These are phyloP conservation scores for Procambarus clarkii DNA, from an alignment of 1,140 invertebrate species.

Conservation along the genomic window DNA sequence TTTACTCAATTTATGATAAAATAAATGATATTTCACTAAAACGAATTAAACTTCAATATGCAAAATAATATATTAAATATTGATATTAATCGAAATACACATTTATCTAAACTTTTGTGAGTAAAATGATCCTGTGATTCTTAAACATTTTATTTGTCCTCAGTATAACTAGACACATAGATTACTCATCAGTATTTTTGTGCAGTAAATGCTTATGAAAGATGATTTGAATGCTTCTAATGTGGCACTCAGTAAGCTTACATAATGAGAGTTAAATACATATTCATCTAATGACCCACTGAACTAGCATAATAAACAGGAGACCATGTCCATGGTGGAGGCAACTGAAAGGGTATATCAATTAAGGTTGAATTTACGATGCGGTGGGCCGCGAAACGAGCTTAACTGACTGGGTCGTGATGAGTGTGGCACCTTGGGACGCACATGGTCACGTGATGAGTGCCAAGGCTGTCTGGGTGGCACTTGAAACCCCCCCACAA, in stretches of 20 bases:
- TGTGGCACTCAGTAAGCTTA: background rate
- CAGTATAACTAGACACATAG: background rate
- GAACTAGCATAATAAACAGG: background rate
- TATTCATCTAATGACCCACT: background rate
- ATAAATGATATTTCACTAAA: too few relatives aligned
- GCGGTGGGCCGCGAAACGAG: background rate
- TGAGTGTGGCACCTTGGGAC: background rate
- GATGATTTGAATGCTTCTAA: background rate
- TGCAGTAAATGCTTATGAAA: background rate
- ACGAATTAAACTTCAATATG: too few relatives aligned
- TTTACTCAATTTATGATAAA: too few relatives aligned
- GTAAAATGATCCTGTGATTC: too few relatives aligned
- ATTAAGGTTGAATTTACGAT: background rate
- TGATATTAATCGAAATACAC: too few relatives aligned
- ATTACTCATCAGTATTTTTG: background rate
- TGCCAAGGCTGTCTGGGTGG: conserved; percentile 7
- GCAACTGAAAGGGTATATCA: background rate
- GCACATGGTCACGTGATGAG: background rate
- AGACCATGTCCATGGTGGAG: background rate
- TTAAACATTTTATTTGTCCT: background rate
- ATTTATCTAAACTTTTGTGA: too few relatives aligned
- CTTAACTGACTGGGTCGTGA: background rate
- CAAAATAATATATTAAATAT: too few relatives aligned
- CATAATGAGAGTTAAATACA: background rate
- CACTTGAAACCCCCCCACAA: conserved; percentile 4